These are phyloP conservation scores for Lagopus muta DNA, from an alignment of 2,113 vertebrate species.

Conservation along the genomic window DNA sequence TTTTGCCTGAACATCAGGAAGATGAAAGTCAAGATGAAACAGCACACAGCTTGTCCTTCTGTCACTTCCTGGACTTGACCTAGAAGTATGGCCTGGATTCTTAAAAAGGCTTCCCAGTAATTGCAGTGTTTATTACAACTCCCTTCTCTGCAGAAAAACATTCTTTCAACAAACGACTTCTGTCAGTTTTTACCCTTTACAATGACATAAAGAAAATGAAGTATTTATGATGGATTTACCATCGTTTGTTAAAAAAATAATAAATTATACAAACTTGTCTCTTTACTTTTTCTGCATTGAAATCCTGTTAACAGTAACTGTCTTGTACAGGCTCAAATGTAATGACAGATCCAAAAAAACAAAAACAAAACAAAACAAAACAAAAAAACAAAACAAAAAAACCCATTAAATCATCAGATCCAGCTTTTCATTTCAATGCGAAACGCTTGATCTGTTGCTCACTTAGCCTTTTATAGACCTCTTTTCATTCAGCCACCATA, in stretches of 20 bases:
- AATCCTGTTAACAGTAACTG: background rate
- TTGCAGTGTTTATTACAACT: background rate
- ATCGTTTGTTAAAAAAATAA: background rate
- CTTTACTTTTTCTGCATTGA: background rate
- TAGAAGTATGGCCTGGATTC: background rate
- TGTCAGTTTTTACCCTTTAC: background rate
- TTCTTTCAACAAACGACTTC: background rate
- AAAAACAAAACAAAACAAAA: background rate
- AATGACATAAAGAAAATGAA: background rate
- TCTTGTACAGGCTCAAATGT: background rate
- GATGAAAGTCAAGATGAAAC: background rate
- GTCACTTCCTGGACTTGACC: background rate
- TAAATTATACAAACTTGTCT: background rate
- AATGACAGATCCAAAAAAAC: background rate
- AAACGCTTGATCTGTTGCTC: background rate
- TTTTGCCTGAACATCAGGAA: background rate
- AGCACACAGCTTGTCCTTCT: background rate
- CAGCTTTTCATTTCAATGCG: background rate
- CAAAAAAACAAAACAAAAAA: no score
- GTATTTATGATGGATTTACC: background rate
- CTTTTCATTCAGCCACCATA: background rate
- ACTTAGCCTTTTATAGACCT: background rate
- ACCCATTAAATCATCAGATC: background rate
- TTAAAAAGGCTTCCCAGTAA: background rate
- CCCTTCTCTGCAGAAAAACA: background rate